Conservation (phyloP, 92 coral and sea anemone genomes). For the Palythoa grandis region DNA sequence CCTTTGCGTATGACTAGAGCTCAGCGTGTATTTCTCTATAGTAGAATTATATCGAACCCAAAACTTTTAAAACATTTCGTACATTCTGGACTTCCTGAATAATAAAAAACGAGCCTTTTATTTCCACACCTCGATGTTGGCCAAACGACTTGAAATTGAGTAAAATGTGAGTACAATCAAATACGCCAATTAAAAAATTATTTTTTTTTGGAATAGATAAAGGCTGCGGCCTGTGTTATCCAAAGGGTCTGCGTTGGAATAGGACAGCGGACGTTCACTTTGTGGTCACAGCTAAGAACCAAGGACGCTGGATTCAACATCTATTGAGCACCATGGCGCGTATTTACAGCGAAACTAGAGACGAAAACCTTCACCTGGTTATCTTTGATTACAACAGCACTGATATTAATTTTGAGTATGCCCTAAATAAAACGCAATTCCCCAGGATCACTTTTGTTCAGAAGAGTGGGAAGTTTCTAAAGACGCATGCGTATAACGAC, state of each 20-base stretch:
- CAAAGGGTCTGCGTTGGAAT: conserved; percentile 49
- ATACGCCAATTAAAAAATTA: neutral
- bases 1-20: too few relatives aligned
- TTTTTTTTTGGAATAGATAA: neutral
- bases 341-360: conserved; percentile 42
- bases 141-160: neutral
- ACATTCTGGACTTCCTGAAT: too few relatives aligned
- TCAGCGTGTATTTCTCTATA: too few relatives aligned
- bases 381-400: conserved; percentile 52
- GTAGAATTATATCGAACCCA: too few relatives aligned
- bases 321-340: conserved; percentile 47
- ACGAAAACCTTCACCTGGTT: conserved; percentile 50
- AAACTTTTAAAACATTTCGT: too few relatives aligned
- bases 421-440: conserved; percentile 33
- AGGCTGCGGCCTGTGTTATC: conserved; percentile 38
- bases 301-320: conserved; percentile 51
- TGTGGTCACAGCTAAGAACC: conserved; percentile 47
- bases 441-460: conserved; percentile 27
- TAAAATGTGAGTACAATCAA: neutral
- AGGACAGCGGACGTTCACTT: conserved; percentile 43
- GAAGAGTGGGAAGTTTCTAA: conserved; percentile 32
- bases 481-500: conserved; percentile 49
- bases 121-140: neutral
- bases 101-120: neutral
- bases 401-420: conserved; percentile 45